A percentile compares a stretch with the other conserved stretches of the same genome.
phyloP scores from a whole-genome alignment of 2,113 vertebrate genomes.

The Tragelaphus scriptus region DNA sequence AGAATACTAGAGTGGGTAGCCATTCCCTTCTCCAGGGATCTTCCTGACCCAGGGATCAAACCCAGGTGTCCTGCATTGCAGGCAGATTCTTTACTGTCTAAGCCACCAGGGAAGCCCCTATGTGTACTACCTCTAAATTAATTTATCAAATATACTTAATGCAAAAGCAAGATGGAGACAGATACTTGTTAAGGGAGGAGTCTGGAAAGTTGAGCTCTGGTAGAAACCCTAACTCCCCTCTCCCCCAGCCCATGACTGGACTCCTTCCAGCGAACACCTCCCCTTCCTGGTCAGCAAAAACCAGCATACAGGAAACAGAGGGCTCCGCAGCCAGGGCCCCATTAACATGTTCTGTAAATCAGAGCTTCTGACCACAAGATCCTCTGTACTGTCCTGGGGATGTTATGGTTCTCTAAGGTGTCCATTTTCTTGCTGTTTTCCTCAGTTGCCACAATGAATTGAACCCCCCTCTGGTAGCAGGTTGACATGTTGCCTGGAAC shows the following conservation, averaged over 20 bases:
- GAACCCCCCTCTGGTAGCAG: too few species aligned
- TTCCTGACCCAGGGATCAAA: neutral
- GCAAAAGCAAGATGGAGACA: neutral
- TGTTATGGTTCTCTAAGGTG: neutral
- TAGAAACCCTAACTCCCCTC: neutral
- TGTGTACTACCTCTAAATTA: neutral
- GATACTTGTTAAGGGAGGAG: neutral
- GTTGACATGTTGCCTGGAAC: neutral
- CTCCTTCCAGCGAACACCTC: neutral
- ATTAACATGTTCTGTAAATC: rapidly evolving
- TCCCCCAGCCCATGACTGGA: rapidly evolving
- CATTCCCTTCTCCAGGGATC: neutral
- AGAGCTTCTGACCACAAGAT: neutral
- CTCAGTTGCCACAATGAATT: neutral
- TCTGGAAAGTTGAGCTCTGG: neutral
- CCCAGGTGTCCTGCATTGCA: neutral
- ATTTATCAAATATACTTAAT: neutral
- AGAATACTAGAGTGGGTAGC: neutral
- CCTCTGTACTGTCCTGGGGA: too few species aligned
- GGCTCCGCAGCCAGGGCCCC: neutral
- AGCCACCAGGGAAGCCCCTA: neutral
- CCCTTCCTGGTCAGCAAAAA: neutral
- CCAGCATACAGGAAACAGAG: too few species aligned
- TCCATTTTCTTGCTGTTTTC: neutral
- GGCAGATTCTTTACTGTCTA: neutral